Base-by-base conservation (phyloP, 2,797 vertebrate genomes). In the Peromyscus attwateri region DNA sequence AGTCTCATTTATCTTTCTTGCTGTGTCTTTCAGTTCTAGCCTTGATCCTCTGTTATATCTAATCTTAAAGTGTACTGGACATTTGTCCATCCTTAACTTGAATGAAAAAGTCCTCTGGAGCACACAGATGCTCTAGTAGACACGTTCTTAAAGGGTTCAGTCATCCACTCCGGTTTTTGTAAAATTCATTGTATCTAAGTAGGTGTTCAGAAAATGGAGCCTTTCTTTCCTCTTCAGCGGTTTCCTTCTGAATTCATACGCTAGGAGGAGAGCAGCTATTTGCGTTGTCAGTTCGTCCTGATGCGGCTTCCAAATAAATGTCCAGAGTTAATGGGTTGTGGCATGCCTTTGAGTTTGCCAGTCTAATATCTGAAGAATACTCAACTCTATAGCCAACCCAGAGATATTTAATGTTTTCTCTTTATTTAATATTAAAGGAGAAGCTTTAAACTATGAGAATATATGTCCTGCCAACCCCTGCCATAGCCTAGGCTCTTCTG, bases 401-500 rank as follows among this genome's bases (percentile, higher is more conserved):
- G 52, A 94, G 95, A 66, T 82, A 85, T 3, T 85, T 71, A 29
- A 73, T 70, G 55, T 62, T 88, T 92, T n/a, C 37, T 80, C 75
- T 91, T 90, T 81, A 68, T 43, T 71, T 96, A 94, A 91, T 34
- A 55, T 19, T 91, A 1, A 85, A 71, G 27, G 68, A 10, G 21
- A 4, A 89, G 13, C 66, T 95, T 88, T 75, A 19, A 96, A 83
- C 34, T 85, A 37, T n/a, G 85, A 81, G 81, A 84, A n/a, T 88
- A 79, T 91, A 95, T 92, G 29, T 19, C 79, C 31, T 55, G 23
- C 2, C 21, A 83, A 17, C 81, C 29, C 13, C 37, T 70, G 23
- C 77, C 70, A 6, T 46, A 77, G 43, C 11, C 87, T 91, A 55
- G 37, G 9, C 64, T 92, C 29, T 90, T 19, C 92, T 71, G 17